A percentile compares a stretch with the other conserved stretches of the same genome.
Conservation (phyloP, 2,797 vertebrate genomes). For the Epinephelus coioides region DNA sequence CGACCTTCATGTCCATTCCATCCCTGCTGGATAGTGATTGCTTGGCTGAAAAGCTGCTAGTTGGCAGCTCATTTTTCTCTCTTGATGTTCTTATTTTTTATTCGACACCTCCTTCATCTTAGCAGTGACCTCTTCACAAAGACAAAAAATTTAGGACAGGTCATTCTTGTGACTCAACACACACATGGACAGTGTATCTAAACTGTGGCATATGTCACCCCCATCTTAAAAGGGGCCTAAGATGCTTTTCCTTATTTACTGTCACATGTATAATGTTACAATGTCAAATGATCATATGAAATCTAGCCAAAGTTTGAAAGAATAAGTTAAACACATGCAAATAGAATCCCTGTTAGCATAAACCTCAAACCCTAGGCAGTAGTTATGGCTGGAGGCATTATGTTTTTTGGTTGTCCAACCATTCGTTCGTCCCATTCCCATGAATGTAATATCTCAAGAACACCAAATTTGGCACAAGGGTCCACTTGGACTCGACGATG, state of each 20-base stretch:
- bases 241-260: no score
- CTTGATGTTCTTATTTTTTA: conserved; percentile 53
- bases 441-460: no score
- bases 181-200: not conserved
- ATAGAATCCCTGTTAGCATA: no score
- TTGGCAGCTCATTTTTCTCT: conserved; percentile 77
- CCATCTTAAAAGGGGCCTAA: not conserved
- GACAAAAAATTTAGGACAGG: conserved; percentile 7
- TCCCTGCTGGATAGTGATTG: conserved; percentile 69
- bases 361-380: no score
- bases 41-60: conserved; percentile 51
- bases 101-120: conserved; percentile 36
- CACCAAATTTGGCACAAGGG: no score
- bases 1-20: conserved; percentile 52
- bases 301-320: no score
- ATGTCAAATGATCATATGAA: not conserved
- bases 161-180: conserved; percentile 10
- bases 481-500: no score
- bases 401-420: no score
- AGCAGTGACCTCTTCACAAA: conserved; percentile 38
- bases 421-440: no score
- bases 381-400: no score
- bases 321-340: no score
- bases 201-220: not conserved
- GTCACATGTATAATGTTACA: no score